These are phyloP conservation scores for Sturnus vulgaris DNA, from an alignment of 2,113 vertebrate species.

Conservation along the genomic window DNA sequence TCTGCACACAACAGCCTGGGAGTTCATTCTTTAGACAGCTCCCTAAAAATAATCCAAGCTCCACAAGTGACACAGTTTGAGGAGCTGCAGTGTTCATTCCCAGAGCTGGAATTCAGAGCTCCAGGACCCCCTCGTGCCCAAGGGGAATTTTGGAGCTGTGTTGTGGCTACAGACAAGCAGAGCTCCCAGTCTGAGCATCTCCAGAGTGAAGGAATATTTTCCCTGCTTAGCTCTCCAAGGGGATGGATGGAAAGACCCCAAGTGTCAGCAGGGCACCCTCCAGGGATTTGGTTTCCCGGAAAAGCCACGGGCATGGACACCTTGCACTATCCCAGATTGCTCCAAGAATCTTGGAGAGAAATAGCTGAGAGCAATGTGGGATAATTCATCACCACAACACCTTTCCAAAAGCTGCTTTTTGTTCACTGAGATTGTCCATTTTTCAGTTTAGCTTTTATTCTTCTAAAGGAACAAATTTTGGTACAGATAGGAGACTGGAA, in stretches of 20 bases:
- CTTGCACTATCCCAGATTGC: background rate
- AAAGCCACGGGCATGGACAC: background rate
- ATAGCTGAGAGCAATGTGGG: background rate
- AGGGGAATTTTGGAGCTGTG: background rate
- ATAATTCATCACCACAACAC: background rate
- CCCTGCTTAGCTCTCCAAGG: background rate
- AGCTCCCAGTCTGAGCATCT: background rate
- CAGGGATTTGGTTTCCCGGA: background rate
- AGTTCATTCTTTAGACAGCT: background rate
- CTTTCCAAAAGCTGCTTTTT: background rate
- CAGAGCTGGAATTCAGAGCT: background rate
- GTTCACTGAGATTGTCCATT: background rate
- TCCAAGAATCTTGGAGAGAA: background rate
- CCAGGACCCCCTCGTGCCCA: accelerated
- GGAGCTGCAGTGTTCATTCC: background rate
- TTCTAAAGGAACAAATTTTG: background rate
- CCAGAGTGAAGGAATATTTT: background rate
- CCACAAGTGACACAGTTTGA: background rate
- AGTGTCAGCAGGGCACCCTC: background rate
- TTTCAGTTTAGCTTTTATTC: background rate
- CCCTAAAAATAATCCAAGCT: background rate
- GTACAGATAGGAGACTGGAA: background rate
- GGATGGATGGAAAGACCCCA: background rate
- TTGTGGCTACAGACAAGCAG: background rate
- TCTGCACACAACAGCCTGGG: background rate